A percentile compares a stretch with the other conserved stretches of the same genome.
These are phyloP conservation scores for Chaetodon trifascialis DNA, from an alignment of 2,113 vertebrate genomes.

Conservation along the genomic window DNA sequence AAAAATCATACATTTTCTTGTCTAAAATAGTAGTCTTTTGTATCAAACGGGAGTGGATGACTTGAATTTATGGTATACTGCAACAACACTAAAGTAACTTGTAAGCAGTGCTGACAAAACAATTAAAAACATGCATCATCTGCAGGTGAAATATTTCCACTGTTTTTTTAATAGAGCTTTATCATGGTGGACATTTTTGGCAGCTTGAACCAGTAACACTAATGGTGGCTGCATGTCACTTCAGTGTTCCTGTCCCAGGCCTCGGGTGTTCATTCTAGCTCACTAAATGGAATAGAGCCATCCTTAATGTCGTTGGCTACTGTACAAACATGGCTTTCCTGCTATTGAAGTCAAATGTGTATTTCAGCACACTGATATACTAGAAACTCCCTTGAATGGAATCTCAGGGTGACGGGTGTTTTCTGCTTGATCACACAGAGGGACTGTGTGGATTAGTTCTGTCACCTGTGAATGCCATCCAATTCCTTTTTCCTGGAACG, in stretches of 20 bases:
- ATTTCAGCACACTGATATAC: not conserved
- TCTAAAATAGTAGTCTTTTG: not conserved
- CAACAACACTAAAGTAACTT: not conserved
- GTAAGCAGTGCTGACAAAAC: not conserved
- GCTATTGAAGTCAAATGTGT: not conserved
- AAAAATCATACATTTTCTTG: not conserved
- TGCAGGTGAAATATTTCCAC: not conserved
- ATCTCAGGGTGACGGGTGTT: not conserved
- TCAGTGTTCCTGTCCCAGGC: not conserved
- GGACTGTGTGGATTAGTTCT: constrained; percentile 5
- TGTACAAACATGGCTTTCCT: not conserved
- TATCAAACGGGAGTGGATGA: not conserved
- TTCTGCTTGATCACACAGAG: not conserved
- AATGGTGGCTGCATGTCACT: not conserved
- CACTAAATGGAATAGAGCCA: not conserved
- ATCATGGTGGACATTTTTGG: not conserved
- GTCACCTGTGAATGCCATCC: not conserved
- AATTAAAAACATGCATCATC: not conserved
- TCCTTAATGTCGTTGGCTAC: not conserved
- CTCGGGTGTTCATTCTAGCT: not conserved
- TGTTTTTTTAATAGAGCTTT: too few species aligned
- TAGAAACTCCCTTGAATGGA: not conserved
- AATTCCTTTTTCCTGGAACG: not conserved
- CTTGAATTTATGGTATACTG: not conserved
- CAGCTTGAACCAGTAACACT: not conserved